Evolutionary conservation across 2,888 invertebrate genomes (phyloP).

Genomic region (Apotomis turbidana): DNA sequence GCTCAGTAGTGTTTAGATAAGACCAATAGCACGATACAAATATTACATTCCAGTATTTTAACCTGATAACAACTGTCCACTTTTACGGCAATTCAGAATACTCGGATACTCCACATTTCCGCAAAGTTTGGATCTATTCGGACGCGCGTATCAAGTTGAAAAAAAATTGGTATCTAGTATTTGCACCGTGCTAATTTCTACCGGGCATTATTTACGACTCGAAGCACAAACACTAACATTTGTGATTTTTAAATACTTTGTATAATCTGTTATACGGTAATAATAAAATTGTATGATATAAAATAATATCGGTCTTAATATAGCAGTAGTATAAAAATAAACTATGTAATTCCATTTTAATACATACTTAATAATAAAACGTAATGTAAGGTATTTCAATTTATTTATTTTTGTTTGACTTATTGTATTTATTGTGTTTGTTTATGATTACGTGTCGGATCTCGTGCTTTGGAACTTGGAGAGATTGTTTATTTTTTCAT

Average conservation of each 20-base stretch:
- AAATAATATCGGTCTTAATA: conserved; percentile 30
- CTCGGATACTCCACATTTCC: background rate
- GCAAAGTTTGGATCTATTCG: no score
- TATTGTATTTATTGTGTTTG: conserved; percentile 27
- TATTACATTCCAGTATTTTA: conserved; percentile 11
- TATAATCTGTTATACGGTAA: conserved; percentile 35
- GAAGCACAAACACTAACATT: conserved; percentile 39
- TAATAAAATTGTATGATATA: conserved; percentile 30
- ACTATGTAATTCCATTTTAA: conserved; percentile 30
- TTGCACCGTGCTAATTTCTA: background rate
- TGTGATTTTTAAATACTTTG: conserved; percentile 35
- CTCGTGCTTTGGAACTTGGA: conserved; percentile 43
- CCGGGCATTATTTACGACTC: conserved; percentile 37
- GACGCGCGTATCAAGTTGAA: background rate
- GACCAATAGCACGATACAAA: conserved; percentile 8
- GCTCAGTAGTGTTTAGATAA: conserved; percentile 6
- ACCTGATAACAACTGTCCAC: background rate
- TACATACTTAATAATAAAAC: conserved; percentile 19
- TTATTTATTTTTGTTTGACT: conserved; percentile 25
- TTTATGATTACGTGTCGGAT: conserved; percentile 34
- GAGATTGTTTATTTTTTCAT: conserved; percentile 50
- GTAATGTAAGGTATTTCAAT: conserved; percentile 19
- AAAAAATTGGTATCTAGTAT: background rate
- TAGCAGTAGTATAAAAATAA: conserved; percentile 30
- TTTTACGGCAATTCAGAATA: background rate